These are phyloP conservation scores for Diabrotica balteata DNA, from an alignment of 2,888 invertebrate species.

Conservation along the genomic window DNA sequence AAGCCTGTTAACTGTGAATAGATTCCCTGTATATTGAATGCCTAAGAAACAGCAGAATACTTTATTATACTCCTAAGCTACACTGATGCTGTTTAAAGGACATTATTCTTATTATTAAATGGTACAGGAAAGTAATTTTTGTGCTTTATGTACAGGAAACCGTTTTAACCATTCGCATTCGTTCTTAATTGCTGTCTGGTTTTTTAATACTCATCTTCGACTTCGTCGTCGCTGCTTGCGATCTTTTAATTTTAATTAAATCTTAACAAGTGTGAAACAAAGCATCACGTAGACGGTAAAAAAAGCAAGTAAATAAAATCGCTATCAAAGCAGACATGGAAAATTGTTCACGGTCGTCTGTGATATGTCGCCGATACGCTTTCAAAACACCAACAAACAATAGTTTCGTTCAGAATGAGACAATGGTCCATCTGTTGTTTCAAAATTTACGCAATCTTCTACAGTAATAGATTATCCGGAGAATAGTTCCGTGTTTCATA, in stretches of 20 bases:
- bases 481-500: conserved; percentile 33
- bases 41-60: too few relatives aligned
- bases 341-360: conserved; percentile 23
- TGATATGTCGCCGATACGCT: conserved; percentile 21
- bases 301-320: conserved; percentile 13
- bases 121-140: too few relatives aligned
- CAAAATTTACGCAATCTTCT: conserved; percentile 35
- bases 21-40: too few relatives aligned
- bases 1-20: too few relatives aligned
- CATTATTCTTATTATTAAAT: too few relatives aligned
- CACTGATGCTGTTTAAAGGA: too few relatives aligned
- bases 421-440: conserved; percentile 36
- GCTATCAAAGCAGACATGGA: conserved; percentile 7
- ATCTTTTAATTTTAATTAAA: conserved; percentile 13
- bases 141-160: too few relatives aligned
- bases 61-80: too few relatives aligned
- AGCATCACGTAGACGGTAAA: not conserved
- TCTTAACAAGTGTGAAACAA: conserved; percentile 21
- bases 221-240: not conserved
- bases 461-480: conserved; percentile 27
- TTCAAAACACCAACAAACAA: conserved; percentile 24
- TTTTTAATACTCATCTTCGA: not conserved
- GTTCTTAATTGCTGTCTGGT: too few relatives aligned
- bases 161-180: too few relatives aligned
- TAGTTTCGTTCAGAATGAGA: conserved; percentile 32